A percentile compares a stretch with the other conserved stretches of the same genome.
These are phyloP conservation scores for Spinus pinus DNA, from an alignment of 2,797 vertebrate species.

Conservation along the genomic window DNA sequence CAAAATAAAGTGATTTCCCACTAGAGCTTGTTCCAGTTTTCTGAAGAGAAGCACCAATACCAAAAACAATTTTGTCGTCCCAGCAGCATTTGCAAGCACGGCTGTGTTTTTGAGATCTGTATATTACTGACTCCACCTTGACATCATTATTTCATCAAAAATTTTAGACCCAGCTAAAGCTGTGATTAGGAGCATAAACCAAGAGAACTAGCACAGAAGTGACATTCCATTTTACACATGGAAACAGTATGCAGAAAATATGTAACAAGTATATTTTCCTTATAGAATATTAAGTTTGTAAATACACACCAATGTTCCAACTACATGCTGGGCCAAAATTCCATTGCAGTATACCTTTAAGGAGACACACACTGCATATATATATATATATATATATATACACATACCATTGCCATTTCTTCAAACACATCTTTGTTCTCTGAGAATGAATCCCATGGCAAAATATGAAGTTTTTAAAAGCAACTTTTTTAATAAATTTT, in stretches of 20 bases:
- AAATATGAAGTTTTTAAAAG: background rate
- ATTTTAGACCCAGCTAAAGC: background rate
- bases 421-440: background rate
- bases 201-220: background rate
- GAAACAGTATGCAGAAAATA: background rate
- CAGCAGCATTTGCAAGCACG: background rate
- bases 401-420: background rate
- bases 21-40: background rate
- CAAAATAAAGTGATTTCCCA: constrained; percentile 26
- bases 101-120: background rate
- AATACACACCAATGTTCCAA: background rate
- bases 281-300: background rate
- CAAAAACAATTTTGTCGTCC: background rate
- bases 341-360: background rate
- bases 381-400: no score
- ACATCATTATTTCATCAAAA: background rate
- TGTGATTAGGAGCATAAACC: background rate
- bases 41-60: background rate
- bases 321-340: background rate
- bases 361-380: background rate
- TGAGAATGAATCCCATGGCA: background rate
- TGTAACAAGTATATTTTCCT: background rate
- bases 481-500: background rate
- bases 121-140: background rate
- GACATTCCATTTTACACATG: background rate